Conservation (phyloP, 2,113 vertebrate genomes). For the Phaethon lepturus region DNA sequence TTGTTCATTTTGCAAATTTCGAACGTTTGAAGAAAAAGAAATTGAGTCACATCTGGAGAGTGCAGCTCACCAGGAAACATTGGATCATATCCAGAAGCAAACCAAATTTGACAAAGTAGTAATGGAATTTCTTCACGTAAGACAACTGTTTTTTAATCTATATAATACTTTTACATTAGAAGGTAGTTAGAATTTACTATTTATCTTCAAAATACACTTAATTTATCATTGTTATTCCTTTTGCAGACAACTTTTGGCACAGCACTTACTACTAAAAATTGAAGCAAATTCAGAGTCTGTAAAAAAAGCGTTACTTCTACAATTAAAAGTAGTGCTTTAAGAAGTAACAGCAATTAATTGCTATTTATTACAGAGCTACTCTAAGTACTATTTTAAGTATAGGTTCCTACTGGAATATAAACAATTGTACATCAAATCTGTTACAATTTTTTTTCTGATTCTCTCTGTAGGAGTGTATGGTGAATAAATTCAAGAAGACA, state of each 20-base stretch:
- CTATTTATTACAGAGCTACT: background rate
- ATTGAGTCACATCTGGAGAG: slow-evolving; percentile 88
- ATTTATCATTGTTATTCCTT: rapidly evolving
- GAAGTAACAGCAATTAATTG: background rate
- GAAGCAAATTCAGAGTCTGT: background rate
- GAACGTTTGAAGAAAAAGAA: slow-evolving; percentile 88
- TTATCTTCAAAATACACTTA: background rate
- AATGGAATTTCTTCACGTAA: slow-evolving; percentile 88
- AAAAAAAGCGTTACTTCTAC: background rate
- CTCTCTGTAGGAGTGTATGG: slow-evolving; percentile 85
- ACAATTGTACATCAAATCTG: background rate
- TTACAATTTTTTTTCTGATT: background rate
- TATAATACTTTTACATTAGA: background rate
- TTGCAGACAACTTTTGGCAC: background rate
- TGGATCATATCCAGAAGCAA: slow-evolving; percentile 88
- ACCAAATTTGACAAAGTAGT: slow-evolving; percentile 89
- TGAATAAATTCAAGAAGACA: slow-evolving; percentile 89
- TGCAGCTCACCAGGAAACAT: slow-evolving; percentile 82
- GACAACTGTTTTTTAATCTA: background rate
- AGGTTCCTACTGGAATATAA: background rate
- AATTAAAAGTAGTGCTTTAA: background rate
- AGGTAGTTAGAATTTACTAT: background rate
- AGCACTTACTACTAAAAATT: background rate
- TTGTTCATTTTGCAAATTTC: slow-evolving; percentile 90
- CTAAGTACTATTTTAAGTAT: background rate